A percentile compares a stretch with the other conserved stretches of the same genome.
Conservation (phyloP, 2,113 vertebrate genomes). For the Chinchilla lanigera region DNA sequence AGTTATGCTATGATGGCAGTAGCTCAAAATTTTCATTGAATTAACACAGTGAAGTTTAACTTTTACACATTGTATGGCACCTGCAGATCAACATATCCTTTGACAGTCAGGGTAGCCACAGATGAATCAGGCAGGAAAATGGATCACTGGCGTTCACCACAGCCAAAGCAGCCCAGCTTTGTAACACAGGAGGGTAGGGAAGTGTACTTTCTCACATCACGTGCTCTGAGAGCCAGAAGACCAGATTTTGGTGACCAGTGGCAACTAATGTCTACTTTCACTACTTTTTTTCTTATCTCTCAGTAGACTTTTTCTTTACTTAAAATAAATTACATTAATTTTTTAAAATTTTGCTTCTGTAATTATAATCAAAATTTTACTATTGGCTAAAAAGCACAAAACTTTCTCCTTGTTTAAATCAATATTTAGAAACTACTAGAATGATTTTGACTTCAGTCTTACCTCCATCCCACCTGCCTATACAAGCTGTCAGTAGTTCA, state of each 20-base stretch:
- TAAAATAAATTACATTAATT: background rate
- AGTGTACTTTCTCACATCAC: background rate
- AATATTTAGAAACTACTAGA: background rate
- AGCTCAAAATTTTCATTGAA: background rate
- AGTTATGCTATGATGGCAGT: background rate
- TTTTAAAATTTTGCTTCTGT: background rate
- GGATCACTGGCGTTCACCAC: background rate
- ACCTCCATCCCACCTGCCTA: too few species aligned
- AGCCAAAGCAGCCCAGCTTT: background rate
- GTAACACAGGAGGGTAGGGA: rapidly evolving
- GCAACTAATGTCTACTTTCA: background rate
- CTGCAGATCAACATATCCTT: background rate
- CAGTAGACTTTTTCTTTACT: background rate
- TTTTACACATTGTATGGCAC: background rate
- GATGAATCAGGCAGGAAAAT: background rate
- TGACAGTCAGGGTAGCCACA: background rate
- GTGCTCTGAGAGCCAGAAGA: background rate
- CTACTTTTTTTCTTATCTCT: background rate
- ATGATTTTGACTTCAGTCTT: background rate
- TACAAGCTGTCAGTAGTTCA: background rate
- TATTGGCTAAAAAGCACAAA: background rate
- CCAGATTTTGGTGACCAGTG: background rate
- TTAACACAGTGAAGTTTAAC: background rate
- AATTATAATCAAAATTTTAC: background rate
- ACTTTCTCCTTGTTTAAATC: background rate